A percentile compares a stretch with the other conserved stretches of the same genome.
These are phyloP conservation scores for Metacarcinus magister DNA, from an alignment of 2,888 invertebrate genomes.

Conservation along the genomic window DNA sequence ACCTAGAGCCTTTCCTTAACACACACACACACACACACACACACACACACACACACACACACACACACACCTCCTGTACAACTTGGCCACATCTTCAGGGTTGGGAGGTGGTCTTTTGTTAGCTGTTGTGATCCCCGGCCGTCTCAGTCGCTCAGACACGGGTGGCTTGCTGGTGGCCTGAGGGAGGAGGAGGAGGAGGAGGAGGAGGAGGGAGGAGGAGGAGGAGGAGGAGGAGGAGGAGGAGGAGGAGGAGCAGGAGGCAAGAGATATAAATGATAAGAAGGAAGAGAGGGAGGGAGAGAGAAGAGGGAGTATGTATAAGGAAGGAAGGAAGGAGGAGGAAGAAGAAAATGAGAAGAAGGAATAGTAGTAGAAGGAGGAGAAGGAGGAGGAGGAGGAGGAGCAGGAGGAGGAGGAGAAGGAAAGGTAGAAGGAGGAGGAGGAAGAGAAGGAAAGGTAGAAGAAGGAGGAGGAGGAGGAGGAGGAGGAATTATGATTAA, in stretches of 20 bases:
- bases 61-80: slow-evolving; percentile 63
- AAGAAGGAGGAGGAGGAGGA: not conserved
- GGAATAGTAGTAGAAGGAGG: not conserved
- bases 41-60: slow-evolving; percentile 4
- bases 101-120: not conserved
- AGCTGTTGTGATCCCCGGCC: slow-evolving; percentile 47
- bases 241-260: not conserved
- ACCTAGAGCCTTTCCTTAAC: not conserved
- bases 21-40: slow-evolving; percentile 42
- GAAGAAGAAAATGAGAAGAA: not conserved
- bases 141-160: slow-evolving; percentile 52
- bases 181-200: not conserved
- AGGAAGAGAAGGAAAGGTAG: not conserved
- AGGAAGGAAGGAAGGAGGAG: not conserved
- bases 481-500: no score
- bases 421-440: not conserved
- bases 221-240: no score
- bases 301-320: not conserved
- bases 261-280: not conserved
- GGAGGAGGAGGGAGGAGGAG: not conserved
- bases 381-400: not conserved
- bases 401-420: no score
- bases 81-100: slow-evolving; percentile 52
- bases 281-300: not conserved
- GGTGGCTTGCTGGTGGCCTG: not conserved